Conservation (phyloP, 2,797 vertebrate genomes). For the Odontamblyopus lacepedii region DNA sequence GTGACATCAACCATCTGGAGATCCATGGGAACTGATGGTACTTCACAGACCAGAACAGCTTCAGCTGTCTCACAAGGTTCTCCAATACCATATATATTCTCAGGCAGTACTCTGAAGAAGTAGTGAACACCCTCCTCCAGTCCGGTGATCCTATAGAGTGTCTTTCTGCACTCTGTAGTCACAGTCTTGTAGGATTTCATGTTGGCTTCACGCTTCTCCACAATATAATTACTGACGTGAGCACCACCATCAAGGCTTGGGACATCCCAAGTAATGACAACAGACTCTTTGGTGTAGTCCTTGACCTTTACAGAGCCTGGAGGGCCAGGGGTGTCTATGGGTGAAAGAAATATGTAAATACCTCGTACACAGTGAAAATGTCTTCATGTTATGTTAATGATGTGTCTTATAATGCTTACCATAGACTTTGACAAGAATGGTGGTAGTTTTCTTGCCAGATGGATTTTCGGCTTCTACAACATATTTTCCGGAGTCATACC, state of each 20-base stretch:
- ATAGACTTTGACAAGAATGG: slow-evolving; percentile 93
- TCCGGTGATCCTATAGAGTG: slow-evolving; percentile 89
- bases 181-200: slow-evolving; percentile 98
- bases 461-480: slow-evolving; percentile 97
- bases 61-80: slow-evolving; percentile 93
- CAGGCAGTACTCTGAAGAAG: slow-evolving; percentile 96
- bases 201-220: slow-evolving; percentile 95
- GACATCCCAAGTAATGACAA: slow-evolving; percentile 97
- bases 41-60: slow-evolving; percentile 90
- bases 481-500: slow-evolving; percentile 97
- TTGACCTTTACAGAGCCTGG: slow-evolving; percentile 91
- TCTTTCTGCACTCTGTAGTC: slow-evolving; percentile 96
- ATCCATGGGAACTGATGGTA: slow-evolving; percentile 88
- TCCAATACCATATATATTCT: slow-evolving; percentile 97
- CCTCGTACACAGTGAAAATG: neutral
- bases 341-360: neutral
- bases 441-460: slow-evolving; percentile 94
- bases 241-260: slow-evolving; percentile 93
- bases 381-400: neutral
- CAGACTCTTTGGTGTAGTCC: slow-evolving; percentile 96
- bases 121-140: slow-evolving; percentile 90
- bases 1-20: slow-evolving; percentile 88
- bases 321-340: slow-evolving; percentile 94
- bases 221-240: slow-evolving; percentile 94
- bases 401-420: slow-evolving; percentile 75